Conservation (phyloP, 2,888 invertebrate genomes). For the Drosophila heteroneura region DNA sequence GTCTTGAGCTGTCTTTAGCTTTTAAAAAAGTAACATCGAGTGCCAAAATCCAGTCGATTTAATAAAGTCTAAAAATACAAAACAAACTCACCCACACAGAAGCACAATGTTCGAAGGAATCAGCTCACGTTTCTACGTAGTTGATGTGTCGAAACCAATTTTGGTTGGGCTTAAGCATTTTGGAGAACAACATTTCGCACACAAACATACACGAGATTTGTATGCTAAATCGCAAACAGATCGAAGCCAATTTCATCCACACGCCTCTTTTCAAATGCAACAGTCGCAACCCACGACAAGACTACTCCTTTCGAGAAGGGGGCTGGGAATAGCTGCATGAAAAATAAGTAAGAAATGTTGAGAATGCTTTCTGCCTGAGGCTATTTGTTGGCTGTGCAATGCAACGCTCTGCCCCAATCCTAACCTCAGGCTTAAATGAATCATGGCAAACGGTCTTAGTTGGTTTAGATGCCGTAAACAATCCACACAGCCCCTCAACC, state of each 20-base stretch:
- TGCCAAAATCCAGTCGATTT: constrained; percentile 66
- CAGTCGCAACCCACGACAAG: constrained; percentile 10
- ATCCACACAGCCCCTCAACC: neutral
- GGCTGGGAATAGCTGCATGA: neutral
- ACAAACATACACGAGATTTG: constrained; percentile 50
- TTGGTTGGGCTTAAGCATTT: constrained; percentile 54
- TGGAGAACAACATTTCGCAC: constrained; percentile 38
- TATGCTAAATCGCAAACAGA: constrained; percentile 73
- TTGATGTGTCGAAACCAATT: constrained; percentile 56
- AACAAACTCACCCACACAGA: neutral
- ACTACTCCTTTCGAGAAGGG: neutral
- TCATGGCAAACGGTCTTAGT: constrained; percentile 56
- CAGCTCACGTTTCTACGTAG: constrained; percentile 15
- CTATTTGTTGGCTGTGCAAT: constrained; percentile 65
- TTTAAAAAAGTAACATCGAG: neutral
- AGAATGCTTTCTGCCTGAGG: constrained; percentile 51
- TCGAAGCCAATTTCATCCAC: constrained; percentile 47
- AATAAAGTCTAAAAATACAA: constrained; percentile 53
- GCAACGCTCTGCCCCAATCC: constrained; percentile 54
- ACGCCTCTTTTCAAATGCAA: constrained; percentile 9
- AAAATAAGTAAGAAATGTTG: constrained; percentile 28
- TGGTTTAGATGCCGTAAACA: constrained; percentile 13
- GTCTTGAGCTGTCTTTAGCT: neutral
- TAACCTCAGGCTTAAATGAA: constrained; percentile 71
- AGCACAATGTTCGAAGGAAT: constrained; percentile 9